Evolutionary conservation across 2,113 vertebrate species (phyloP).

Genomic region (Pimephales promelas): DNA sequence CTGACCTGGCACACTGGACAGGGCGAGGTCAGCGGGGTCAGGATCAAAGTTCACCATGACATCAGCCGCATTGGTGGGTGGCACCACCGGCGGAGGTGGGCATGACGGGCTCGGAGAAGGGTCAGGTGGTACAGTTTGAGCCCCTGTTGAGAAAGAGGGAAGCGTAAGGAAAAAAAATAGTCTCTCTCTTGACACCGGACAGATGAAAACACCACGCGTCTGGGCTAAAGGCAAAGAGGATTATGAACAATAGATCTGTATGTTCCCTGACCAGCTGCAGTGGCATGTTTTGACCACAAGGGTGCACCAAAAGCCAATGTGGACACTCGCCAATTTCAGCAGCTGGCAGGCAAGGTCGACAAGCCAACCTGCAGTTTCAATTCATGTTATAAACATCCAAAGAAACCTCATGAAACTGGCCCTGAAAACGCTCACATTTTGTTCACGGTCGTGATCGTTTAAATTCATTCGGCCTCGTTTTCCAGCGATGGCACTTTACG

Average conservation of each 20-base stretch:
- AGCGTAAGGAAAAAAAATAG: background rate
- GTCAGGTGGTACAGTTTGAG: conserved; percentile 73
- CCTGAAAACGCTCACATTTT: background rate
- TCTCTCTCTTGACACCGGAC: background rate
- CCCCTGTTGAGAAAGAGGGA: conserved; percentile 59
- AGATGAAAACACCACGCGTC: conserved; percentile 4
- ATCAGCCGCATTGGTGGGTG: conserved; percentile 72
- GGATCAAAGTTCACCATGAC: conserved; percentile 91
- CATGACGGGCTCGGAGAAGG: conserved; percentile 67
- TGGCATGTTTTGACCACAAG: conserved; percentile 47
- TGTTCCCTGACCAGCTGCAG: conserved; percentile 34
- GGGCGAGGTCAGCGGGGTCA: conserved; percentile 86
- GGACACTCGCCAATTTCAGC: conserved; percentile 41
- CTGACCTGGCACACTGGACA: conserved; percentile 89
- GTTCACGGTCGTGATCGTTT: background rate
- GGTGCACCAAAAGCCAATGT: conserved; percentile 54
- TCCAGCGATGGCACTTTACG: conserved; percentile 45
- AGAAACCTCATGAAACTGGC: background rate
- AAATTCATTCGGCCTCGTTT: conserved; percentile 59
- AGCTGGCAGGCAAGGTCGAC: conserved; percentile 67
- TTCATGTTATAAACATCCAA: conserved; percentile 65
- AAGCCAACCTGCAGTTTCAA: conserved; percentile 58
- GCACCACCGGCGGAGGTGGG: conserved; percentile 62
- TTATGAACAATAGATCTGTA: conserved; percentile 16
- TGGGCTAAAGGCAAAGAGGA: conserved; percentile 20